Evolutionary conservation across 2,797 vertebrate species (phyloP).

Genomic region (Urocyon cinereoargenteus): DNA sequence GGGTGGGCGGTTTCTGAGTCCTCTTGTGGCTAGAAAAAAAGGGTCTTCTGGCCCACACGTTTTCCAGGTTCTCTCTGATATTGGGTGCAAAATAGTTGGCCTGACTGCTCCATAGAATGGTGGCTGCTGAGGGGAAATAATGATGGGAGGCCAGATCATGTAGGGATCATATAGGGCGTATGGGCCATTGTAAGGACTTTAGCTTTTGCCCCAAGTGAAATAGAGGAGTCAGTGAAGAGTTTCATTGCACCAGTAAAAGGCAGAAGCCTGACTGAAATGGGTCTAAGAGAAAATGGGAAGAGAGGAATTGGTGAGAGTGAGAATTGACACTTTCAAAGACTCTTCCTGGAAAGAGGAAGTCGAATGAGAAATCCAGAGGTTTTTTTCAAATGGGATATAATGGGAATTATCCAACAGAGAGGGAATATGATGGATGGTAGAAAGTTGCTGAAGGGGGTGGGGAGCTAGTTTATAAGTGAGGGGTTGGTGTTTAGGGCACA

Average conservation of each 20-base stretch:
- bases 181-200: background rate
- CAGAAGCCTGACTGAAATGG: background rate
- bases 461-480: fast-evolving
- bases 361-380: background rate
- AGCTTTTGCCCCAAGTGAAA: background rate
- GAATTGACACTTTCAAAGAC: background rate
- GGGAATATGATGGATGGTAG: no score
- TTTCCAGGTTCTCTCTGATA: background rate
- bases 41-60: background rate
- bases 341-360: background rate
- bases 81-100: background rate
- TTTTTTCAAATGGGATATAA: background rate
- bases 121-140: background rate
- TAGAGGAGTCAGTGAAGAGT: fast-evolving
- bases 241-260: fast-evolving
- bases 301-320: no score
- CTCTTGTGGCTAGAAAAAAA: background rate
- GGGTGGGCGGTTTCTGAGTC: background rate
- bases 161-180: fast-evolving
- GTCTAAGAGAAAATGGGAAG: background rate
- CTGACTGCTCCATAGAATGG: background rate
- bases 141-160: fast-evolving
- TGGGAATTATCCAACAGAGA: fast-evolving
- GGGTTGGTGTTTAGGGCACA: no score
- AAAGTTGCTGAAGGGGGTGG: background rate